Evolutionary conservation across 2,797 vertebrate species (phyloP).

Genomic region (Enteromius unitaeniatus): DNA sequence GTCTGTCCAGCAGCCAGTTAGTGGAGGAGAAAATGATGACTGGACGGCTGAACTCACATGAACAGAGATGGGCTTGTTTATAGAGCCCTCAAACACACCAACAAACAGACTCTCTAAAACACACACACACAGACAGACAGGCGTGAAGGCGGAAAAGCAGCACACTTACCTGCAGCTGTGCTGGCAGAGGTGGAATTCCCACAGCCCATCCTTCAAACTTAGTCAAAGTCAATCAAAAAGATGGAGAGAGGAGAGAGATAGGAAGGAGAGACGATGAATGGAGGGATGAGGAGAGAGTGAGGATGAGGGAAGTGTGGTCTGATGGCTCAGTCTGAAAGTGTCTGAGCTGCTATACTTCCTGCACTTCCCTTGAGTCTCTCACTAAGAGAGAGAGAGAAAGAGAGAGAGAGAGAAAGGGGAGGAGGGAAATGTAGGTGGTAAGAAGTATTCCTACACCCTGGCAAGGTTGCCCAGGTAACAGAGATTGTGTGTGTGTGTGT

Average conservation of each 20-base stretch:
- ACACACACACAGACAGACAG: background rate
- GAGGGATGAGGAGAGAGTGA: background rate
- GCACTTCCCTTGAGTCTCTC: slow-evolving; percentile 37
- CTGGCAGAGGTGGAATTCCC: slow-evolving; percentile 71
- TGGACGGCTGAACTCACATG: background rate
- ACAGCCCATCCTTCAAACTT: slow-evolving; percentile 71
- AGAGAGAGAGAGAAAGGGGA: background rate
- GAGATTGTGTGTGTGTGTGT: slow-evolving; percentile 25
- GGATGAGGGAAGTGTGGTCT: slow-evolving; percentile 5
- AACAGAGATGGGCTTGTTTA: slow-evolving; percentile 1
- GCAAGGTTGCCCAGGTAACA: slow-evolving; percentile 56
- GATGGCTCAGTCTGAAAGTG: slow-evolving; percentile 14
- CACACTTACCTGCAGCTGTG: slow-evolving; percentile 58
- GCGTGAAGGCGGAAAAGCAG: background rate
- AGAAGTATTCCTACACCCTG: slow-evolving; percentile 46
- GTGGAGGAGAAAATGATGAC: slow-evolving; percentile 6
- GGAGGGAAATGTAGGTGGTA: slow-evolving; percentile 40
- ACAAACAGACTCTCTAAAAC: background rate
- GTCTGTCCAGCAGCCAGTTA: background rate
- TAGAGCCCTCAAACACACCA: background rate
- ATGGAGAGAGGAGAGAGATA: slow-evolving; percentile 8
- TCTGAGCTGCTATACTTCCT: slow-evolving; percentile 39
- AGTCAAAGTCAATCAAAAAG: slow-evolving; percentile 9
- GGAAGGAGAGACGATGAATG: background rate
- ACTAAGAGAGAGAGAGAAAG: slow-evolving; percentile 22